Conservation (phyloP, 2,797 vertebrate genomes). For the Anisognathus igniventris region DNA sequence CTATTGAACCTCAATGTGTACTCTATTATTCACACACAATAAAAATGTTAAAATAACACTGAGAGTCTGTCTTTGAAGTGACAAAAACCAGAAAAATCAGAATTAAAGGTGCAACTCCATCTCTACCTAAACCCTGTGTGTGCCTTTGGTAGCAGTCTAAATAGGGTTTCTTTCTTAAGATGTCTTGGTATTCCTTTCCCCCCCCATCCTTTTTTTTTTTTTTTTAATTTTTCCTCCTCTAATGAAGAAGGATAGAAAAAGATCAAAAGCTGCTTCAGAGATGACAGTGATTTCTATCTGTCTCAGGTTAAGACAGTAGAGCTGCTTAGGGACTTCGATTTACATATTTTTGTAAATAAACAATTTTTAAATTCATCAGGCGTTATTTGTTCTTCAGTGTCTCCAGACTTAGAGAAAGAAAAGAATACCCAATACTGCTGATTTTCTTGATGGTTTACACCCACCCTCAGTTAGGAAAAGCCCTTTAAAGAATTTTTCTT, state of each 20-base stretch:
- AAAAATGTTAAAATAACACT: slow-evolving; percentile 75
- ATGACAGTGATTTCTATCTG: neutral
- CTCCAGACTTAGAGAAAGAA: neutral
- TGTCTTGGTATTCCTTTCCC: neutral
- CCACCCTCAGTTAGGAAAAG: neutral
- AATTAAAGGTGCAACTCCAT: slow-evolving; percentile 44
- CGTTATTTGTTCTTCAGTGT: neutral
- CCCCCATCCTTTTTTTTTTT: accelerated
- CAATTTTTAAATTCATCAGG: neutral
- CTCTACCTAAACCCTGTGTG: slow-evolving; percentile 4
- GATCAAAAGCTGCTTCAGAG: neutral
- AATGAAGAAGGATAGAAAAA: neutral
- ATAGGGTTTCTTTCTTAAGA: slow-evolving; percentile 18
- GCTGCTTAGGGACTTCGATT: neutral
- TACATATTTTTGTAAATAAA: neutral
- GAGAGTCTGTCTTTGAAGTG: slow-evolving; percentile 64
- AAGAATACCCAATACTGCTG: neutral
- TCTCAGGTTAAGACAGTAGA: neutral
- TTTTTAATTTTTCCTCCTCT: neutral
- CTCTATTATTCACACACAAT: slow-evolving; percentile 76
- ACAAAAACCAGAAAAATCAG: slow-evolving; percentile 71
- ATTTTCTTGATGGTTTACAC: neutral
- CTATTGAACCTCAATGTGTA: slow-evolving; percentile 71
- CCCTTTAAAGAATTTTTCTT: neutral
- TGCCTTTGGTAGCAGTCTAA: neutral